phyloP scores from a whole-genome alignment of 2,797 vertebrate species.

The Anabas testudineus region DNA sequence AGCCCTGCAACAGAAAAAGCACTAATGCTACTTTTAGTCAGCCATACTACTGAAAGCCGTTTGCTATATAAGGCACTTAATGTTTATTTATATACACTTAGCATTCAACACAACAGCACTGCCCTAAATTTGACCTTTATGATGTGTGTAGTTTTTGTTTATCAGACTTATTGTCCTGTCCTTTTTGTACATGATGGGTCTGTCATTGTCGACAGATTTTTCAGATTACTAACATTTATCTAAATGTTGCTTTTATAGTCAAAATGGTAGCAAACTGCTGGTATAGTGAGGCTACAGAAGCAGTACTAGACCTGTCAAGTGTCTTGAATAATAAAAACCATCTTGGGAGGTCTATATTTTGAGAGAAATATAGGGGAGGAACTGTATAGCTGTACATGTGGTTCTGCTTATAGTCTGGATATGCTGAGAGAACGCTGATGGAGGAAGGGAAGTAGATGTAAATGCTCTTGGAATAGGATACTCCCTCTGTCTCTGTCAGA shows the following conservation, averaged over 20 bases:
- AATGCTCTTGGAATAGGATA: constrained; percentile 55
- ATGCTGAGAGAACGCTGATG: constrained; percentile 50
- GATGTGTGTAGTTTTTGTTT: not conserved
- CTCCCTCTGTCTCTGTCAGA: constrained; percentile 52
- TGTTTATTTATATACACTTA: not conserved
- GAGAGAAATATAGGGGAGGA: constrained; percentile 33
- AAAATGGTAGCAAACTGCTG: not conserved
- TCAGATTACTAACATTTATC: not conserved
- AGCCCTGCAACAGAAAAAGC: not conserved
- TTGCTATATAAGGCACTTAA: not conserved
- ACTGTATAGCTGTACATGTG: constrained; percentile 69
- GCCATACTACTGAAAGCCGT: not conserved
- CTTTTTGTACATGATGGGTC: not conserved
- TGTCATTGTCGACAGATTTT: not conserved
- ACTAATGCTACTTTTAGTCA: not conserved
- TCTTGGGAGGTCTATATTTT: constrained; percentile 53
- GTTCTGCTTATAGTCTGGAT: constrained; percentile 65
- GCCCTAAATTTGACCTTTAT: not conserved
- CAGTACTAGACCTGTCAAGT: constrained; percentile 13
- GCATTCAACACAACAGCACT: not conserved
- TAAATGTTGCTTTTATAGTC: not conserved
- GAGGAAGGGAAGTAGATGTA: constrained; percentile 52
- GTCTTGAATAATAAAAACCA: constrained; percentile 37
- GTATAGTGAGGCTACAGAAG: not conserved
- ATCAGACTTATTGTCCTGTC: not conserved